phyloP scores from a whole-genome alignment of 2,113 vertebrate species.

The Calonectris borealis region DNA sequence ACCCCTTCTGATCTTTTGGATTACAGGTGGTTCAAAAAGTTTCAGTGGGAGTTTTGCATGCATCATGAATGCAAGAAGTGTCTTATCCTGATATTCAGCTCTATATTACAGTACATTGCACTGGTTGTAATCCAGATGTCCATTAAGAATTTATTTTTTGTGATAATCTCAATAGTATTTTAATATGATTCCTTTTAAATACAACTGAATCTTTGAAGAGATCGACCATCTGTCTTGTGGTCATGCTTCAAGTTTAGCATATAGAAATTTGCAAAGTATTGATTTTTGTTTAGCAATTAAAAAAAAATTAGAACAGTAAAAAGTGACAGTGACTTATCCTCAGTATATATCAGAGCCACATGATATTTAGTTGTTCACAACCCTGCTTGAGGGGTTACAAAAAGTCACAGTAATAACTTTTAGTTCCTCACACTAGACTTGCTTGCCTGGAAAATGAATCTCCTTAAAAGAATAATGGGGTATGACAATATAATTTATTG shows the following conservation, averaged over 20 bases:
- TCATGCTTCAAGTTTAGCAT: not conserved
- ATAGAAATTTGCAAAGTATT: not conserved
- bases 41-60: not conserved
- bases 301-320: conserved; percentile 33
- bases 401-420: conserved; percentile 50
- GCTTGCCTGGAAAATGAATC: not conserved
- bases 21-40: not conserved
- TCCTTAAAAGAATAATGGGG: not conserved
- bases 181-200: not conserved
- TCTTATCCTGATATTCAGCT: not conserved
- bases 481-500: not conserved
- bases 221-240: not conserved
- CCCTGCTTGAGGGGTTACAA: conserved; percentile 54
- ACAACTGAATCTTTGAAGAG: not conserved
- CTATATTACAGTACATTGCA: not conserved
- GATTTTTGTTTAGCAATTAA: not conserved
- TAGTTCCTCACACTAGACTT: conserved; percentile 60
- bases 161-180: not conserved
- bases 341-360: conserved; percentile 51
- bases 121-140: not conserved
- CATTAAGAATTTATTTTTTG: not conserved
- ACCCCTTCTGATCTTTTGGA: not conserved
- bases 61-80: not conserved
- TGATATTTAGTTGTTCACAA: conserved; percentile 76
- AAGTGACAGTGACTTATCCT: conserved; percentile 53